Evolutionary conservation across 2,113 vertebrate species (phyloP).

Genomic region (Montifringilla adamsi): DNA sequence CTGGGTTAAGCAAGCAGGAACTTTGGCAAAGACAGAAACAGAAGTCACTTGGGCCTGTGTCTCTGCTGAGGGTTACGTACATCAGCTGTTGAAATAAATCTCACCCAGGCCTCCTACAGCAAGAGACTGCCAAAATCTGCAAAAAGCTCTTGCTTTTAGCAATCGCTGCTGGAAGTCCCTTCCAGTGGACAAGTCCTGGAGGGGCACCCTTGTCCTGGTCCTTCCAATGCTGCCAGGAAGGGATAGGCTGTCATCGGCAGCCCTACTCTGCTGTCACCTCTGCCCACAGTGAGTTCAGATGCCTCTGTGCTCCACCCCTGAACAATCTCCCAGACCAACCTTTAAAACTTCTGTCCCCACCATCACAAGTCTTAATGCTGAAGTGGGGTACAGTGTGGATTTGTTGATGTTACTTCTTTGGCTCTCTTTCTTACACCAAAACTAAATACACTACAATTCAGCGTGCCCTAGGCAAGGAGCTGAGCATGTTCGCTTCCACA

Average conservation of each 20-base stretch:
- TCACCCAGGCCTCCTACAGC: not conserved
- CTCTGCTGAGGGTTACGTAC: not conserved
- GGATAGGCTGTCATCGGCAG: not conserved
- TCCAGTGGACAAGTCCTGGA: not conserved
- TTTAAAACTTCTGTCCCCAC: not conserved
- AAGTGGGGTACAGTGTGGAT: not conserved
- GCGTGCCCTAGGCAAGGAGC: too few species aligned
- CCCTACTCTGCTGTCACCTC: fast-evolving
- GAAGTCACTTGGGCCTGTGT: not conserved
- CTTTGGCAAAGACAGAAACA: not conserved
- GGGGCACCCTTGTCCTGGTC: fast-evolving
- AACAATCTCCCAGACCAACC: not conserved
- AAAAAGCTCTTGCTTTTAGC: not conserved
- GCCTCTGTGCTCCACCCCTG: not conserved
- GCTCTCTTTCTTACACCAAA: not conserved
- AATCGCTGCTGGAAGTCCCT: not conserved
- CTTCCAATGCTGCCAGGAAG: not conserved
- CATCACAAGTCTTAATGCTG: not conserved
- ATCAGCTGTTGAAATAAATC: not conserved
- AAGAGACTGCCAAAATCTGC: not conserved
- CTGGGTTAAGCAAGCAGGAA: not conserved
- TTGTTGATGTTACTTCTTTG: not conserved
- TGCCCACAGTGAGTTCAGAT: fast-evolving
- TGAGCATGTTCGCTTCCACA: not conserved
- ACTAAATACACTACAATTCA: not conserved